A percentile compares a stretch with the other conserved stretches of the same genome.
Conservation (phyloP, 2,888 invertebrate genomes). For the Dicyrtoma fusca region DNA sequence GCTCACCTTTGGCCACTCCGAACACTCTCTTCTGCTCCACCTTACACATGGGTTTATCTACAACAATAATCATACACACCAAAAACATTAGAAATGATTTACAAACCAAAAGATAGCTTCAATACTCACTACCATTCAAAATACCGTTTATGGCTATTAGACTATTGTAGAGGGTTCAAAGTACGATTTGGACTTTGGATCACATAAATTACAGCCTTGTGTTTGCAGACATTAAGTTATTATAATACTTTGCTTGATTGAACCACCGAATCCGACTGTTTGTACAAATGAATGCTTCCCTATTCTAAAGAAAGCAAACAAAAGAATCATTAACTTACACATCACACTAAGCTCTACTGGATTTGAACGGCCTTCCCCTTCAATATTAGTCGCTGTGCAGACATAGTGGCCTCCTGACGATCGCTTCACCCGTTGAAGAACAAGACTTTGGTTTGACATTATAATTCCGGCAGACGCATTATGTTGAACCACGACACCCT, state of each 20-base stretch:
- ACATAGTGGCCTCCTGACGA: conserved; percentile 84
- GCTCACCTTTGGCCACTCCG: conserved; percentile 80
- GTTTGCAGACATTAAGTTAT: too few relatives aligned
- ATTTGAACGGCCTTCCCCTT: conserved; percentile 85
- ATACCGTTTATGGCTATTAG: too few relatives aligned
- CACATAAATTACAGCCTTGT: not conserved
- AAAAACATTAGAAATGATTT: not conserved
- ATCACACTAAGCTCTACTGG: conserved; percentile 81
- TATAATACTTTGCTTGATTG: too few relatives aligned
- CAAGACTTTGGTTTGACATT: conserved; percentile 79
- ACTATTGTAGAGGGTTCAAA: too few relatives aligned
- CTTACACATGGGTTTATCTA: conserved; percentile 84
- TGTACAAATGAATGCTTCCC: too few relatives aligned
- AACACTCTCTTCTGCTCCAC: conserved; percentile 76
- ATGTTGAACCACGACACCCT: conserved; percentile 84
- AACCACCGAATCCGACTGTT: too few relatives aligned
- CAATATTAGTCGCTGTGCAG: conserved; percentile 81
- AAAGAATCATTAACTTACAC: conserved; percentile 71
- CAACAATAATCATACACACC: conserved; percentile 54
- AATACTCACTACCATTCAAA: too few relatives aligned
- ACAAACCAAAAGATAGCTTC: too few relatives aligned
- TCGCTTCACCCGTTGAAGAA: conserved; percentile 77
- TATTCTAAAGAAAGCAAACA: not conserved
- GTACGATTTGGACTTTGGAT: not conserved
- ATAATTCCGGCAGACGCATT: conserved; percentile 86